phyloP scores from a whole-genome alignment of 2,888 invertebrate genomes.

The Elegia similella region DNA sequence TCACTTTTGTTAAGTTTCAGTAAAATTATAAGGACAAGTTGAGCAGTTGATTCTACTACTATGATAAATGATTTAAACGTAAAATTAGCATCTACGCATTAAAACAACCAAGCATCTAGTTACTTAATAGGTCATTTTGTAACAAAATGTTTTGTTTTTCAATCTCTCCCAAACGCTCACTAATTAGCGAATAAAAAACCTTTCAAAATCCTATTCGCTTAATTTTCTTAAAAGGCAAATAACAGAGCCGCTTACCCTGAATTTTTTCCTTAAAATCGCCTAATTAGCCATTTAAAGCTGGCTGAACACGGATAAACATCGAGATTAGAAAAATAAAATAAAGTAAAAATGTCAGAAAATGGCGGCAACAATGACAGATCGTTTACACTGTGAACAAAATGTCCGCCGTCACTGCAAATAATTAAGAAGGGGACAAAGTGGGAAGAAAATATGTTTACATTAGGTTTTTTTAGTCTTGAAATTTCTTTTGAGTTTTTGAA shows the following conservation, averaged over 20 bases:
- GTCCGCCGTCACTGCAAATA: conserved; percentile 56
- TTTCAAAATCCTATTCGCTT: conserved; percentile 19
- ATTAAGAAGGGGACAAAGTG: conserved; percentile 42
- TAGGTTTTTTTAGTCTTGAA: conserved; percentile 15
- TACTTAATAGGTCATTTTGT: not conserved
- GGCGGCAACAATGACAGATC: conserved; percentile 63
- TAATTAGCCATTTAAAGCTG: conserved; percentile 36
- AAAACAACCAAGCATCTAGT: no score
- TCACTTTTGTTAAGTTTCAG: no score
- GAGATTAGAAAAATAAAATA: conserved; percentile 36
- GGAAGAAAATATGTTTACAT: conserved; percentile 33
- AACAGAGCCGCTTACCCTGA: conserved; percentile 19
- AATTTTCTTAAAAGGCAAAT: conserved; percentile 25
- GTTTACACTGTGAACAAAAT: conserved; percentile 68
- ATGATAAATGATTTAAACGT: no score
- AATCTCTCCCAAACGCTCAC: not conserved
- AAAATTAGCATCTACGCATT: no score
- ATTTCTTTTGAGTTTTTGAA: not conserved
- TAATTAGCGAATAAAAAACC: conserved; percentile 22
- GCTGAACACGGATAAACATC: conserved; percentile 49
- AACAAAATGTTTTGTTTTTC: not conserved
- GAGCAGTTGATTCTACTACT: no score
- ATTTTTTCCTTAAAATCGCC: conserved; percentile 40
- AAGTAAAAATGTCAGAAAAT: conserved; percentile 37
- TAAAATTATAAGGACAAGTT: no score